Conservation (phyloP, 2,113 vertebrate genomes). For the Melanerpes formicivorus region DNA sequence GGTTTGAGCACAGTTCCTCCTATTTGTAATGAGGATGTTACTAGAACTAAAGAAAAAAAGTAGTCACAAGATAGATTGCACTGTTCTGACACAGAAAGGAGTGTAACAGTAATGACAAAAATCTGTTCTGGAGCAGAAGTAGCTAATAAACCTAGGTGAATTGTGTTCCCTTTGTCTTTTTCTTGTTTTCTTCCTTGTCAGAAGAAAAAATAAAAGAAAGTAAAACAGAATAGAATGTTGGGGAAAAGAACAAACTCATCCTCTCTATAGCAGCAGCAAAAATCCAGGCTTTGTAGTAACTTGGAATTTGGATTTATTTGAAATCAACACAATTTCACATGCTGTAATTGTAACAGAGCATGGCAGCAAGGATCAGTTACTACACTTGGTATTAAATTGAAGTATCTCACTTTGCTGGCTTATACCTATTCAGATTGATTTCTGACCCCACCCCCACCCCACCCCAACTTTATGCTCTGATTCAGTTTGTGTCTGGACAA, state of each 20-base stretch:
- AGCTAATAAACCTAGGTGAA: not conserved
- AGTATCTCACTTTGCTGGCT: not conserved
- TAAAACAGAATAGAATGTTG: too few species aligned
- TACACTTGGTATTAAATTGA: not conserved
- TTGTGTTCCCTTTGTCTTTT: not conserved
- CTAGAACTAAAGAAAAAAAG: not conserved
- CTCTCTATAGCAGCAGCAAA: not conserved
- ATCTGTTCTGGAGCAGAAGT: not conserved
- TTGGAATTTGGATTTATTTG: not conserved
- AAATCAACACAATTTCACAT: not conserved
- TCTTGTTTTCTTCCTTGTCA: not conserved
- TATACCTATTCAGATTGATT: not conserved
- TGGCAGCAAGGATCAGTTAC: not conserved
- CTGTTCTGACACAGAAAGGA: not conserved
- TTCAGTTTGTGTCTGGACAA: not conserved
- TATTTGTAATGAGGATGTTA: not conserved
- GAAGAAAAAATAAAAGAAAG: not conserved
- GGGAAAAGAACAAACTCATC: not conserved
- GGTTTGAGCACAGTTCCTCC: not conserved
- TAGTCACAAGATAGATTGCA: not conserved
- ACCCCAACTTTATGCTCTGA: not conserved
- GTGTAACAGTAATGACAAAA: not conserved
- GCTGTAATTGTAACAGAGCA: not conserved
- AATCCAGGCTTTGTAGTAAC: not conserved
- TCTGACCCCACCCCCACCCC: too few species aligned